Percentiles rank a stretch among this genome's conserved stretches.
These are phyloP conservation scores for Nettapus auritus DNA, from an alignment of 2,113 vertebrate genomes.

Conservation along the genomic window DNA sequence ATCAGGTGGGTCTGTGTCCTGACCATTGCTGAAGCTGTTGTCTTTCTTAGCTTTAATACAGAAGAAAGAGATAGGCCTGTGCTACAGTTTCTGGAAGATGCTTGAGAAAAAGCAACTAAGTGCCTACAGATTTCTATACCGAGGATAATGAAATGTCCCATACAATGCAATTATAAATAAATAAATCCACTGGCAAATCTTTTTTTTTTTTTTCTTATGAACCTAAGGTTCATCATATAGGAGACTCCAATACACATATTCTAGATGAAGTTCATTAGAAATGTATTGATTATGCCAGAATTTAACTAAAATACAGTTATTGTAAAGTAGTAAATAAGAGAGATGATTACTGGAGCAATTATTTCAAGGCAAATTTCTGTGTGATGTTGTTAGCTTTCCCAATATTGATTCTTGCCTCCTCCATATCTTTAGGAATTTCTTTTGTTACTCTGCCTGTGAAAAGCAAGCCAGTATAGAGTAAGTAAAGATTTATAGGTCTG, in stretches of 20 bases:
- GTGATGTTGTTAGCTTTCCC: background rate
- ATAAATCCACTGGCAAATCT: background rate
- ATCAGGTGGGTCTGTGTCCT: background rate
- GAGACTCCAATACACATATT: background rate
- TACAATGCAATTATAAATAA: background rate
- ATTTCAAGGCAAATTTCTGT: background rate
- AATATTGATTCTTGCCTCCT: background rate
- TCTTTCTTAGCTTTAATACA: background rate
- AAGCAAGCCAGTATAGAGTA: background rate
- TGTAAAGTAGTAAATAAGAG: background rate
- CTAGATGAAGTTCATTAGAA: background rate
- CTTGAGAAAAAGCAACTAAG: background rate
- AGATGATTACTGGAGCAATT: background rate
- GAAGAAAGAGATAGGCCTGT: background rate
- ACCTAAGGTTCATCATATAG: background rate
- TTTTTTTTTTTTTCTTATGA: background rate
- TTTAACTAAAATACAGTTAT: background rate
- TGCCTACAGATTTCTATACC: background rate
- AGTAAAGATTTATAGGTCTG: background rate
- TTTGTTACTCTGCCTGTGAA: background rate
- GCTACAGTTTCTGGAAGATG: background rate
- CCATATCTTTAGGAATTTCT: background rate
- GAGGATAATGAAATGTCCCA: background rate
- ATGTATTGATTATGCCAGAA: background rate
- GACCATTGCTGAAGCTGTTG: background rate